Evolutionary conservation across 2,888 invertebrate species (phyloP).

Genomic region (Pristionchus arcanus): DNA sequence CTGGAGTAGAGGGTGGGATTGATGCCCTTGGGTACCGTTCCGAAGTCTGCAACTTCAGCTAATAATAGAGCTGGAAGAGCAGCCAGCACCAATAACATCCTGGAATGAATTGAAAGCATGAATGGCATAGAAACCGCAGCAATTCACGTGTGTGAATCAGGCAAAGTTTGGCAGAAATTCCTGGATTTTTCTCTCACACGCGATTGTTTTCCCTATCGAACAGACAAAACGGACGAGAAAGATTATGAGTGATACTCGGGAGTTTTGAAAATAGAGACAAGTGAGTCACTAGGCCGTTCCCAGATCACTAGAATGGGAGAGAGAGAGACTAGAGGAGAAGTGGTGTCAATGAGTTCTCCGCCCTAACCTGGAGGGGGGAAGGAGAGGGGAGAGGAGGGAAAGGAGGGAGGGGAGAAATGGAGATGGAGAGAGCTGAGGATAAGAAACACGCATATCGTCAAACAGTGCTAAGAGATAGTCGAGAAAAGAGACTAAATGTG

Average conservation of each 20-base stretch:
- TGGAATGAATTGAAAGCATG: not conserved
- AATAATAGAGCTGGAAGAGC: conserved; percentile 25
- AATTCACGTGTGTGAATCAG: not conserved
- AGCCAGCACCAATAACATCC: conserved; percentile 22
- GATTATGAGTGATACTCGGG: not conserved
- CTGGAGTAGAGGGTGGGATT: conserved; percentile 77
- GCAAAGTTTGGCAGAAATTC: not conserved
- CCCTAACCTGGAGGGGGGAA: not conserved
- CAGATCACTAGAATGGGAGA: not conserved
- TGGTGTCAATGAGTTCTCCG: conserved; percentile 2
- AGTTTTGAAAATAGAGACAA: not conserved
- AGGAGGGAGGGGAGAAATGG: not conserved
- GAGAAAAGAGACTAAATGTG: conserved; percentile 27
- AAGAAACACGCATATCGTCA: conserved; percentile 37
- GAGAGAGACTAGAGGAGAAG: not conserved
- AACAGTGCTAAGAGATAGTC: not conserved
- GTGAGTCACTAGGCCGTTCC: not conserved
- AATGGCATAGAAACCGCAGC: not conserved
- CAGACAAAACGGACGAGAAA: not conserved
- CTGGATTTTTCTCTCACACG: not conserved
- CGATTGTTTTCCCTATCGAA: not conserved
- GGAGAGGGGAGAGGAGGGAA: not conserved
- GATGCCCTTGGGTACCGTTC: conserved; percentile 61
- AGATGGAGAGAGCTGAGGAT: not conserved
- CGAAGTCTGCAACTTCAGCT: conserved; percentile 52